Conservation (phyloP, 2,888 invertebrate genomes). For the Thelaira solivaga region DNA sequence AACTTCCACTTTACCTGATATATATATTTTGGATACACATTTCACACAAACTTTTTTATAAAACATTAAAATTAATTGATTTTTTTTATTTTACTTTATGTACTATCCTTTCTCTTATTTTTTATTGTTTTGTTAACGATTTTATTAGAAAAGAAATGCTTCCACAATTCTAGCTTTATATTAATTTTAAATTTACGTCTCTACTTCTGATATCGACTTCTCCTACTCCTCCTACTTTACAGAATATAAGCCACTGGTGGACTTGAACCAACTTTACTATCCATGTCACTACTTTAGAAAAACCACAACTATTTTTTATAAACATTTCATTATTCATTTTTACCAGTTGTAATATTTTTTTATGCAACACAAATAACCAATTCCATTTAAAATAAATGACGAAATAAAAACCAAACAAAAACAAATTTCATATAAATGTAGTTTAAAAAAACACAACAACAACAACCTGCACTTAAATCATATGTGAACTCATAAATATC, state of each 20-base stretch:
- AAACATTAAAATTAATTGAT: not conserved
- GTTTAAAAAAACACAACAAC: not conserved
- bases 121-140: not conserved
- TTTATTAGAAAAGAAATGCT: slow-evolving; percentile 16
- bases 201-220: slow-evolving; percentile 44
- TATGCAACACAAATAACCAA: not conserved
- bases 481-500: slow-evolving; percentile 23
- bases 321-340: slow-evolving; percentile 44
- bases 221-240: slow-evolving; percentile 60
- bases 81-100: not conserved
- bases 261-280: slow-evolving; percentile 40
- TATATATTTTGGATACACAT: slow-evolving; percentile 46
- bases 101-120: slow-evolving; percentile 28
- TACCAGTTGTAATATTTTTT: slow-evolving; percentile 11
- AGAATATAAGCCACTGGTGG: slow-evolving; percentile 63
- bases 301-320: slow-evolving; percentile 32
- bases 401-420: not conserved
- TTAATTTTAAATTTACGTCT: slow-evolving; percentile 41
- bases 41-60: slow-evolving; percentile 19
- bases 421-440: slow-evolving; percentile 24
- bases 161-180: slow-evolving; percentile 28
- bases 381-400: slow-evolving; percentile 27
- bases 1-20: slow-evolving; percentile 44
- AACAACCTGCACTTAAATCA: slow-evolving; percentile 56
- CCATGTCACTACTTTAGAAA: not conserved